phyloP scores from a whole-genome alignment of 1,140 invertebrate genomes.

The Ptiloglossa arizonensis region DNA sequence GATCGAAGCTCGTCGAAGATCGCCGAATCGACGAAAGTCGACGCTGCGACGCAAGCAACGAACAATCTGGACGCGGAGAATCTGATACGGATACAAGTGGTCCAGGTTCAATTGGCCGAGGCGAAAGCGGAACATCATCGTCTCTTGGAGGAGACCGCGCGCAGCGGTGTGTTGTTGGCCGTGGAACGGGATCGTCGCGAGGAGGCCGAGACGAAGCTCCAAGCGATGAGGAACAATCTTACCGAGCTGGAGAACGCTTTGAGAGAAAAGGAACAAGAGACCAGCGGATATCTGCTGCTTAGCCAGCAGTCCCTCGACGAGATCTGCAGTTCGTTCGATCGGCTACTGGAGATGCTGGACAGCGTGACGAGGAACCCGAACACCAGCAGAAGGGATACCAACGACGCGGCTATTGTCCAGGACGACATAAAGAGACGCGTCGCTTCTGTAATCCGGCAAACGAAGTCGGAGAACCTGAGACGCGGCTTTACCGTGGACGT shows the following conservation, averaged over 20 bases:
- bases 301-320: constrained; percentile 75
- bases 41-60: constrained; percentile 26
- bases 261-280: constrained; percentile 70
- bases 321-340: constrained; percentile 72
- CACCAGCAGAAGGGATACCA: not conserved
- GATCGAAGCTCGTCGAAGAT: not conserved
- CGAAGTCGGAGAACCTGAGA: constrained; percentile 75
- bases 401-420: constrained; percentile 3
- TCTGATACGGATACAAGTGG: constrained; percentile 32
- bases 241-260: constrained; percentile 68
- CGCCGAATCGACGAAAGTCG: not conserved
- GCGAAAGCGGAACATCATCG: constrained; percentile 56
- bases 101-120: constrained; percentile 54
- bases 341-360: constrained; percentile 72
- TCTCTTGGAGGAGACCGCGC: constrained; percentile 55
- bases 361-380: constrained; percentile 45
- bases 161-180: constrained; percentile 51
- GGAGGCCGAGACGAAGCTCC: constrained; percentile 70
- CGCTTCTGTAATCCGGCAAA: constrained; percentile 71
- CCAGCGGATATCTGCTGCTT: constrained; percentile 70
- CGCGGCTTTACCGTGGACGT: constrained; percentile 42
- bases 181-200: constrained; percentile 72
- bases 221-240: constrained; percentile 63
- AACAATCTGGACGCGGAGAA: not conserved
- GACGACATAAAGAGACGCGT: constrained; percentile 66